A percentile compares a stretch with the other conserved stretches of the same genome.
These are phyloP conservation scores for Smutsia gigantea DNA, from an alignment of 2,797 vertebrate species.

Conservation along the genomic window DNA sequence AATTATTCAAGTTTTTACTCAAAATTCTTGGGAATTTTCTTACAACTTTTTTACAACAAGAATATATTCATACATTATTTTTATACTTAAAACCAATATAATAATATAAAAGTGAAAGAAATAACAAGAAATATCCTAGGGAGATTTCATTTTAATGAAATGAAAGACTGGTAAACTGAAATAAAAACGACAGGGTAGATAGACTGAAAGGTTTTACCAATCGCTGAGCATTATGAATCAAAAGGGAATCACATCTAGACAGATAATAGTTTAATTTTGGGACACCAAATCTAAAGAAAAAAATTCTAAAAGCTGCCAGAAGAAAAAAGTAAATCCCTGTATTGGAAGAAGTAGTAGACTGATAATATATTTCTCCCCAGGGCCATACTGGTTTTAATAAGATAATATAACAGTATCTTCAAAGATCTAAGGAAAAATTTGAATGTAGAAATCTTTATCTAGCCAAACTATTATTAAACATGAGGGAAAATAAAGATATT, in stretches of 20 bases:
- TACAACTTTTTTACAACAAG: background rate
- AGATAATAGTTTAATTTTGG: background rate
- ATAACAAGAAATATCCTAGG: background rate
- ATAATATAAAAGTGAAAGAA: background rate
- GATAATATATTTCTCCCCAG: background rate
- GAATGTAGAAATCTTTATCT: background rate
- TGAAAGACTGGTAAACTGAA: background rate
- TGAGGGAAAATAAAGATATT: slow-evolving; percentile 13
- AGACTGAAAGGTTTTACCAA: background rate
- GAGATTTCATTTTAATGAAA: background rate
- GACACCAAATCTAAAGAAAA: background rate
- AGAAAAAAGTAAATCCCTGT: background rate
- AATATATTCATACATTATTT: background rate
- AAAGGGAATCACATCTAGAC: background rate
- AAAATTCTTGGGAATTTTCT: background rate
- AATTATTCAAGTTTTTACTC: background rate
- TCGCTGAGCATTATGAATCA: background rate
- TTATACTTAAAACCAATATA: background rate
- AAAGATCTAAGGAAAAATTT: background rate
- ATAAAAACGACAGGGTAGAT: background rate
- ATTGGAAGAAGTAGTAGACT: background rate
- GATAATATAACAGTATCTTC: background rate
- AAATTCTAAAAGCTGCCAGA: background rate
- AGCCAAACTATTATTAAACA: background rate
- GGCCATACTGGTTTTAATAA: background rate